Base-by-base conservation (phyloP, 2,888 invertebrate species). In the Dicyrtomina minuta region DNA sequence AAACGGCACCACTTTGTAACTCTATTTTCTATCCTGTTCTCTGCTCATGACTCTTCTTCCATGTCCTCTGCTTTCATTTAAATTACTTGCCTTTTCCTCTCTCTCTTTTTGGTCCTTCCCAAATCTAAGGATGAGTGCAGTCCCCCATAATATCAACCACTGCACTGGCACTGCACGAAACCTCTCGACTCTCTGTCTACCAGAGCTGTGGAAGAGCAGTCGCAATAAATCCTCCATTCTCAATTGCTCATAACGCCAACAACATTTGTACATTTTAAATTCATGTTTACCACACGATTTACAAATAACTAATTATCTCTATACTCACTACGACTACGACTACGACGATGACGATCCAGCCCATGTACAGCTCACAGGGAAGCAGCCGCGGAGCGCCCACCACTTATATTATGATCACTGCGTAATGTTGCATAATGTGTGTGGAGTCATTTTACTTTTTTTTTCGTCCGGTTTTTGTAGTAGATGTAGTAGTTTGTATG, bases 1-100 rank as follows among this genome's bases (percentile, higher is more conserved):
- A 58, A 58, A 58, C 41, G 58, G 58, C 58, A 58, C 41, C 58
- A 58, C 58, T 58, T 58, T 58, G 58, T 61, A 44, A 24, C 20
- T 58, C 43, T 60, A n/a, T 20, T 15, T 17, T 17, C 60, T 43
- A 43, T 15, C 59, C 59, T 27, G 6, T 20, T 61, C 44, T 44
- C 44, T 43, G 26, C 20, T 24, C 24, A 43, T 44, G 13, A 5
- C 61, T 61, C 24, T 33, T 44, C 60, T 60, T 58, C 39, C 13
- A 3, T n/a, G 46, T 20, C 46, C 46, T 46, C 46, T 46, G 46
- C n/a, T 20, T 46, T 20, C 5, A n/a, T 46, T 20, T 46, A 33
- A 33, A n/a, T 46, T 46, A 17, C 46, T 46, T 20, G n/a, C 46
- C 46, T 46, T 46, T n/a, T 46, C 20, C 46, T 46, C 4, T 46